Base-by-base conservation (phyloP, 2,797 vertebrate species). In the Meriones psammophilus region DNA sequence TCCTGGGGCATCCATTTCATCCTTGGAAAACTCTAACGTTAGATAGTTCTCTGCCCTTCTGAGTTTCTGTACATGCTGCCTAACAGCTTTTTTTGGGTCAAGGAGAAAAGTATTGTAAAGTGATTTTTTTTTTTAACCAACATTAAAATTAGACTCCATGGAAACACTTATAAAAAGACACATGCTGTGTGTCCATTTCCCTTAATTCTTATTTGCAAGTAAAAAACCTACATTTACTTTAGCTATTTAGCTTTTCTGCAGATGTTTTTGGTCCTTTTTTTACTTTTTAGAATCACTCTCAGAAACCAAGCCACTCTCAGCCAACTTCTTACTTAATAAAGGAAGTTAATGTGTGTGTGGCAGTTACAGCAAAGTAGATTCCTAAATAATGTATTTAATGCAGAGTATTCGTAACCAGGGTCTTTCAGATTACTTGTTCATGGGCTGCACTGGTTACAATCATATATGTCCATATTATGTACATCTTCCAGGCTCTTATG, bases 31-130 rank as follows among this genome's bases (percentile, higher is more conserved):
- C 50, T 26, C 14, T 54, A 92, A 76, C 62, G 3, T 87, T 84
- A 60, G n/a, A 28, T 68, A 83, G 62, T 71, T 94, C 60, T 95
- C 79, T 86, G 60, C 86, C 94, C 66, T 84, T 95, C 81, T 87
- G 83, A 88, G 30, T 39, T 87, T 0, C 66, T 36, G 28, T 20
- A 26, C 30, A 36, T 50, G 42, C 79, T n/a, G 17, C 71, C 85
- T 88, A 88, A 81, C 13, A 79, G 42, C 56, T 24, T 20, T 73
- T 88, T 95, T 92, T 80, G 86, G 68, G 14, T 42, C 54, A 66
- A 94, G 39, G 33, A 62, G 85, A 71, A 96, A 94, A 92, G 66
- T 89, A 89, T 36, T 73, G 13, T 92, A 86, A 87, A 95, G 58
- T 58, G 89, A 39, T 81, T 90, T 50, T 60, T 68, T n/a, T 71